These are phyloP conservation scores for Meghimatium bilineatum DNA, from an alignment of 2,888 invertebrate genomes.

Conservation along the genomic window DNA sequence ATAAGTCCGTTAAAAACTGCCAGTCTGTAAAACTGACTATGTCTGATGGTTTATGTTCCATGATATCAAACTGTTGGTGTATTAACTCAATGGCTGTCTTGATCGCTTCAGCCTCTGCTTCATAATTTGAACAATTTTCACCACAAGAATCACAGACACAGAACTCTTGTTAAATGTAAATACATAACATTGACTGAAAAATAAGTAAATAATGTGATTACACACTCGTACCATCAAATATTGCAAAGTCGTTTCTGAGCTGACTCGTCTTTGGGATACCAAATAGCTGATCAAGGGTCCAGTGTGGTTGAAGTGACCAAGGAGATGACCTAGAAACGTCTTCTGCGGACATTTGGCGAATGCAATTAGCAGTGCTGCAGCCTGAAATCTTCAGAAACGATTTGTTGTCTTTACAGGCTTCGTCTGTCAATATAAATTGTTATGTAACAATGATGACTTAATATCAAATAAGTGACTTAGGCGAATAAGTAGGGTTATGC, in stretches of 20 bases:
- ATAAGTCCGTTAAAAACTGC: no score
- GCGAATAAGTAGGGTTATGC: no score
- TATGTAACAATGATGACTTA: neutral
- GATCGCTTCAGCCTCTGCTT: no score
- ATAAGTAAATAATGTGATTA: neutral
- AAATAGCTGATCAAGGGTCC: slow-evolving; percentile 39
- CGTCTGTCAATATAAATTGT: slow-evolving; percentile 8
- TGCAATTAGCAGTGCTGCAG: slow-evolving; percentile 42
- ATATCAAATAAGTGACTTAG: no score
- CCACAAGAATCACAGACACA: no score
- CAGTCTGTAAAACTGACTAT: no score
- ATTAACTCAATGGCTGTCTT: no score
- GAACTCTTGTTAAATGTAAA: no score
- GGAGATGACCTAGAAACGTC: slow-evolving; percentile 41
- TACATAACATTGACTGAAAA: no score
- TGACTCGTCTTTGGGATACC: slow-evolving; percentile 12
- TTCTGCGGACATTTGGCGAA: slow-evolving; percentile 34
- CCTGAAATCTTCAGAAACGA: slow-evolving; percentile 56
- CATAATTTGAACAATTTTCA: no score
- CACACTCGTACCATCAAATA: slow-evolving; percentile 50
- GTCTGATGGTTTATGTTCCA: no score
- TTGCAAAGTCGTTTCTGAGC: slow-evolving; percentile 34
- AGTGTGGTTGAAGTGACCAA: slow-evolving; percentile 41
- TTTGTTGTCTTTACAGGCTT: slow-evolving; percentile 63
- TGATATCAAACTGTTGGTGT: no score